phyloP scores from a whole-genome alignment of 1,140 invertebrate species.

The Drosophila eugracilis region DNA sequence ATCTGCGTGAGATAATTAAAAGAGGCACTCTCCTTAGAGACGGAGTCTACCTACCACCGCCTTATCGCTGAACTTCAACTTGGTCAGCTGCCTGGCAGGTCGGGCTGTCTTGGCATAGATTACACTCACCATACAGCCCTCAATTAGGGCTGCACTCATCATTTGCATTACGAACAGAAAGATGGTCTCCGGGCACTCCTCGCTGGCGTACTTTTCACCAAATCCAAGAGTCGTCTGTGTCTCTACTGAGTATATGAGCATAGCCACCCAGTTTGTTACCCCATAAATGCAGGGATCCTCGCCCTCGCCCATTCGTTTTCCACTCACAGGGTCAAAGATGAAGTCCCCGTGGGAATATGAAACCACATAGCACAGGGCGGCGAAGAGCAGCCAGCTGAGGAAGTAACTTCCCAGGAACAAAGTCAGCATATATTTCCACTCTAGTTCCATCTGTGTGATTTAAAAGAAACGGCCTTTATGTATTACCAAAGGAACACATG shows the following conservation, averaged over 20 bases:
- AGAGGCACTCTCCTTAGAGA: not conserved
- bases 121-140: conserved; percentile 87
- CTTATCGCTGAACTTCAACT: conserved; percentile 87
- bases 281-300: conserved; percentile 85
- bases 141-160: conserved; percentile 86
- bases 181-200: conserved; percentile 93
- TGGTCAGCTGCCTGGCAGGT: conserved; percentile 85
- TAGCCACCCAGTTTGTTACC: conserved; percentile 86
- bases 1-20: conserved; percentile 83
- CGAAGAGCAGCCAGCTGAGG: conserved; percentile 86
- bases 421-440: conserved; percentile 87
- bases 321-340: conserved; percentile 69
- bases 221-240: conserved; percentile 90
- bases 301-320: conserved; percentile 73
- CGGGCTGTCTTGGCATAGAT: conserved; percentile 87
- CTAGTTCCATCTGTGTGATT: conserved; percentile 85
- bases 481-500: not conserved
- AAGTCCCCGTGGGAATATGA: conserved; percentile 86
- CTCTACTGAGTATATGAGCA: conserved; percentile 88
- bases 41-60: conserved; percentile 85
- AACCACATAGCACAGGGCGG: conserved; percentile 86
- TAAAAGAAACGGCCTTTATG: not conserved
- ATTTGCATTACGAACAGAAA: conserved; percentile 89
- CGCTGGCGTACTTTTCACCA: conserved; percentile 91
- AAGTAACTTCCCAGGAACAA: conserved; percentile 86